A percentile compares a stretch with the other conserved stretches of the same genome.
Evolutionary conservation across 2,113 vertebrate genomes (phyloP).

Genomic region (Panurus biarmicus): DNA sequence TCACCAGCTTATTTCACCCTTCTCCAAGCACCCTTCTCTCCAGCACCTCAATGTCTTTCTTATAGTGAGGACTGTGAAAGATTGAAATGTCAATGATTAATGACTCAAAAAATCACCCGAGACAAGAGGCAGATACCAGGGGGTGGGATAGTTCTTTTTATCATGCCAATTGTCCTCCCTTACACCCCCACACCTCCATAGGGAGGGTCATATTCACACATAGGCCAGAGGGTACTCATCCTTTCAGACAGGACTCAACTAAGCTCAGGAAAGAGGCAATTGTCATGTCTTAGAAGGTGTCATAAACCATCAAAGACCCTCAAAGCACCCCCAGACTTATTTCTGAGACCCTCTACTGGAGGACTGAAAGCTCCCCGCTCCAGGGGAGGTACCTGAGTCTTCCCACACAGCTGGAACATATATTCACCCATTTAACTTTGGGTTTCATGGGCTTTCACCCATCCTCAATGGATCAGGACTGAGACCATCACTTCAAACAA

Average conservation of each 20-base stretch:
- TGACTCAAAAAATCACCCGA: background rate
- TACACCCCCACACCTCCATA: rapidly evolving
- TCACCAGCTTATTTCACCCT: background rate
- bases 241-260: background rate
- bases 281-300: background rate
- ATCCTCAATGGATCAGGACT: background rate
- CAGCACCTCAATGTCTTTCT: background rate
- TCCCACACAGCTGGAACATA: background rate
- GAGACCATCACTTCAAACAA: background rate
- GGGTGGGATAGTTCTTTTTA: background rate
- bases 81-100: background rate
- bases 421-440: too few species aligned
- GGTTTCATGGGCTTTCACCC: background rate
- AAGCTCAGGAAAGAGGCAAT: background rate
- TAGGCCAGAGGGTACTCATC: background rate
- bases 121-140: background rate
- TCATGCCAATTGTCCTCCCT: background rate
- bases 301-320: background rate
- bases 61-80: background rate
- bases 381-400: background rate
- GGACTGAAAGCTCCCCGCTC: background rate
- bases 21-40: background rate
- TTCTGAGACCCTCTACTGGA: background rate
- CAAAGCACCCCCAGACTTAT: rapidly evolving
- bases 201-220: background rate